Conservation (phyloP, 2,888 invertebrate genomes). For the Unio pictorum region DNA sequence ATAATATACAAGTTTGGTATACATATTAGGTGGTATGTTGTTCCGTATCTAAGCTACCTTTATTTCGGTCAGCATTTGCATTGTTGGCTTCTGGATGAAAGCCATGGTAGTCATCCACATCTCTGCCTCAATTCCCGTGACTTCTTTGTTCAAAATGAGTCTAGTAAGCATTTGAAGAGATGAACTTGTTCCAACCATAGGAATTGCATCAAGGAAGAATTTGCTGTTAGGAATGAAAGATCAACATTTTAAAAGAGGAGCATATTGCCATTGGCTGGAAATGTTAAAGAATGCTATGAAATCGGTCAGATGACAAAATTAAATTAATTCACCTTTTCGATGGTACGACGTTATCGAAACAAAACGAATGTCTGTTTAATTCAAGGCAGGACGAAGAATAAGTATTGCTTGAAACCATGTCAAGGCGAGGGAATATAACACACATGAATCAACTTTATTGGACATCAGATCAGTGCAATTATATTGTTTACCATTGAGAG, state of each 20-base stretch:
- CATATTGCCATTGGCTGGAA: neutral
- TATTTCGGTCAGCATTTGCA: slow-evolving; percentile 71
- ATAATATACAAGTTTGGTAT: neutral
- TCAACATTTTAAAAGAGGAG: neutral
- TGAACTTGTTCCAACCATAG: slow-evolving; percentile 87
- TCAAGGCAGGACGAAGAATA: neutral
- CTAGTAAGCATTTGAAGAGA: slow-evolving; percentile 88
- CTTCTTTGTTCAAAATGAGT: slow-evolving; percentile 79
- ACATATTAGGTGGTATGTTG: neutral
- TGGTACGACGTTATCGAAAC: too few relatives aligned
- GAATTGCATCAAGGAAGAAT: slow-evolving; percentile 87
- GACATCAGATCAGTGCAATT: neutral
- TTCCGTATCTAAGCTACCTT: slow-evolving; percentile 59
- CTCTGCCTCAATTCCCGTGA: too few relatives aligned
- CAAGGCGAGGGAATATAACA: neutral
- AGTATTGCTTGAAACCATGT: neutral
- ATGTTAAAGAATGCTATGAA: too few relatives aligned
- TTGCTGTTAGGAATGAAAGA: slow-evolving; percentile 73
- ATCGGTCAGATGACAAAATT: too few relatives aligned
- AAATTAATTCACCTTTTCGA: too few relatives aligned
- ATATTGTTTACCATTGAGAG: neutral
- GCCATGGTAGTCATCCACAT: too few relatives aligned
- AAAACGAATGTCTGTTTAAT: too few relatives aligned
- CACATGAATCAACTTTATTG: neutral
- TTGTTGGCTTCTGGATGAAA: too few relatives aligned